phyloP scores from a whole-genome alignment of 2,888 invertebrate genomes.

The Galerucella nymphaeae region DNA sequence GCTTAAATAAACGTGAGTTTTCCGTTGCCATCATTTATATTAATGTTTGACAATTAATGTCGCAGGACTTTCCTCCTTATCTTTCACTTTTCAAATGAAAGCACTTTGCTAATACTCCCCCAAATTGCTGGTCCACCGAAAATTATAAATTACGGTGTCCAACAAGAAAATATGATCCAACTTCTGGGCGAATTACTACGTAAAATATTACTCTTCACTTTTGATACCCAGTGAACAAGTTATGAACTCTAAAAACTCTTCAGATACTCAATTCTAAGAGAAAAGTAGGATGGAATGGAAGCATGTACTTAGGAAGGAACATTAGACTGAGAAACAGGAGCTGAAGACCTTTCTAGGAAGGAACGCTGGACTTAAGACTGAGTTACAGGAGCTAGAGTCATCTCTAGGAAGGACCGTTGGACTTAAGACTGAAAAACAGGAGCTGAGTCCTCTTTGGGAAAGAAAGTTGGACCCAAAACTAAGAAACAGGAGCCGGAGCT shows the following conservation, averaged over 20 bases:
- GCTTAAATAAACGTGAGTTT: slow-evolving; percentile 46
- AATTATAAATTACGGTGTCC: background rate
- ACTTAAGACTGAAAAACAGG: too few species aligned
- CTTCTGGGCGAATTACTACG: background rate
- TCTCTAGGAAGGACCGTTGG: too few species aligned
- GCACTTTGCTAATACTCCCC: slow-evolving; percentile 37
- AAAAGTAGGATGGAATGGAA: too few species aligned
- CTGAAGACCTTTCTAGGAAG: too few species aligned
- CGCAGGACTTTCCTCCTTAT: slow-evolving; percentile 59
- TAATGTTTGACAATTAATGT: slow-evolving; percentile 61
- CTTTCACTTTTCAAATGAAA: slow-evolving; percentile 60
- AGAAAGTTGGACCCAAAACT: too few species aligned
- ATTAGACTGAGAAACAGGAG: too few species aligned
- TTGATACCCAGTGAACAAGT: background rate
- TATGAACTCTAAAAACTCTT: background rate
- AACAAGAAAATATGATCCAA: background rate
- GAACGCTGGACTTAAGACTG: too few species aligned
- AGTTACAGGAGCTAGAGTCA: too few species aligned
- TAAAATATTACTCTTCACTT: background rate
- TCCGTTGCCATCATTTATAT: slow-evolving; percentile 55
- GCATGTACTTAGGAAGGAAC: too few species aligned
- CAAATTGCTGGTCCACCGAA: background rate
- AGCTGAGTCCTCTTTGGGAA: too few species aligned
- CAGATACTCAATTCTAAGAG: too few species aligned
- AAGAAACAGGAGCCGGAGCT: too few species aligned